A percentile compares a stretch with the other conserved stretches of the same genome.
Conservation (phyloP, 2,797 vertebrate species). For the Apodemus agrarius region DNA sequence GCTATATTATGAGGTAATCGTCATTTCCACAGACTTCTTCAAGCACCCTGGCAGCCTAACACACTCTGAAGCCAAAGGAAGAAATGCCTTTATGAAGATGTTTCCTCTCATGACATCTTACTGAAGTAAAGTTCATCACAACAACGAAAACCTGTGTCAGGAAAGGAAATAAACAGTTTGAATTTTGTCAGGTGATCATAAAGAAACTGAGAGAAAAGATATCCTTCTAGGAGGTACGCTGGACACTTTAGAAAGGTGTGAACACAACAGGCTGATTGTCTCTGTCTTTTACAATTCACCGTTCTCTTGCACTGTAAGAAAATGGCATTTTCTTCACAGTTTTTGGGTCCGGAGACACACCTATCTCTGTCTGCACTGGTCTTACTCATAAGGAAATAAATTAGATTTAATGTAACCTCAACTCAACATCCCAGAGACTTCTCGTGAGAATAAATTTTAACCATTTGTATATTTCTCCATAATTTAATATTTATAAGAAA, state of each 20-base stretch:
- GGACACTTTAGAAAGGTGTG: constrained; percentile 56
- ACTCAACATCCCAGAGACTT: constrained; percentile 66
- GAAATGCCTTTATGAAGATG: constrained; percentile 72
- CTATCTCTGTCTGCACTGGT: background rate
- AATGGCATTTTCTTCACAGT: background rate
- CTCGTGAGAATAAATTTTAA: constrained; percentile 68
- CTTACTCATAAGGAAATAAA: constrained; percentile 40
- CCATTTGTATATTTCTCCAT: background rate
- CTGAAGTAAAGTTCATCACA: constrained; percentile 68
- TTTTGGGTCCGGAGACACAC: background rate
- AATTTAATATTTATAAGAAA: constrained; percentile 31
- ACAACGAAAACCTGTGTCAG: constrained; percentile 62
- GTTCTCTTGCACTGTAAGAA: constrained; percentile 25
- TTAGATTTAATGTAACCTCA: constrained; percentile 48
- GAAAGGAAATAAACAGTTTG: constrained; percentile 79
- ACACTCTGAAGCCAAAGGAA: constrained; percentile 80
- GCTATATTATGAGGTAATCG: constrained; percentile 75
- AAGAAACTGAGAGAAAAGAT: constrained; percentile 67
- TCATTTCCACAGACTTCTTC: constrained; percentile 76
- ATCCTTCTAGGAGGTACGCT: constrained; percentile 67
- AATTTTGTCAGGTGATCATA: constrained; percentile 64
- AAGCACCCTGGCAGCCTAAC: constrained; percentile 65
- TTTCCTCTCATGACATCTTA: constrained; percentile 70
- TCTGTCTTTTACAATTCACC: background rate
- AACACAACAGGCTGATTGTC: background rate